Evolutionary conservation across 2,888 invertebrate genomes (phyloP), one percentile per base, ranked within the genome.

Genomic region (Protodeltote pygarga): DNA sequence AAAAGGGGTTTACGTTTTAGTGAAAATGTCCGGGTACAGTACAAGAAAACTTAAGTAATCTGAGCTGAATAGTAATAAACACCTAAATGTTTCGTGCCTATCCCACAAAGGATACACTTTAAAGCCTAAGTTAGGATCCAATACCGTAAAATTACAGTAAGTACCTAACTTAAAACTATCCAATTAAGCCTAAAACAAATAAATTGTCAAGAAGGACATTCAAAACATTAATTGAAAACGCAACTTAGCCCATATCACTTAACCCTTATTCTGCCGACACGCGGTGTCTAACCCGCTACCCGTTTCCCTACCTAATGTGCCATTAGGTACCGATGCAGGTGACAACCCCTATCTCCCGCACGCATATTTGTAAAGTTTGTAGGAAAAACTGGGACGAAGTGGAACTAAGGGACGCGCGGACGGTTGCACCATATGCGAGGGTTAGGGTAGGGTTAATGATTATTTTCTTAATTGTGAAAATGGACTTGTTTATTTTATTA

Each of bases 251-350:
- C 45, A 37, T 63, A 61, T 53, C 46, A 60, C 61, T 50, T 63
- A 57, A 73, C 73, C 73, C 73, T 69, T n/a, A n/a, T n/a, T n/a
- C n/a, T 25, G 3, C 23, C 8, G 23, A 3, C 11, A 3, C 9
- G 25, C 25, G 11, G n/a, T n/a, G n/a, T n/a, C n/a, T n/a, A n/a
- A n/a, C n/a, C n/a, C n/a, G n/a, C n/a, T n/a, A 89, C 87, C 88
- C 87, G 87, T 84, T 87, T 87, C 83, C 79, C 75, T 67, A 63
- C 49, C 62, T 89, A 87, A 89, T 89, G 86, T 84, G 79, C 83
- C 84, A 88, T 89, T 87, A 87, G 81, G 83, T 47, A 77, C 81
- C 83, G 80, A 81, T 77, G 78, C 67, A 73, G 77, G 59, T 58
- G 46, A 59, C 67, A 62, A 62, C 66, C 50, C 44, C 38, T 60